Evolutionary conservation across 2,113 vertebrate species (phyloP).

Genomic region (Lates calcarifer): DNA sequence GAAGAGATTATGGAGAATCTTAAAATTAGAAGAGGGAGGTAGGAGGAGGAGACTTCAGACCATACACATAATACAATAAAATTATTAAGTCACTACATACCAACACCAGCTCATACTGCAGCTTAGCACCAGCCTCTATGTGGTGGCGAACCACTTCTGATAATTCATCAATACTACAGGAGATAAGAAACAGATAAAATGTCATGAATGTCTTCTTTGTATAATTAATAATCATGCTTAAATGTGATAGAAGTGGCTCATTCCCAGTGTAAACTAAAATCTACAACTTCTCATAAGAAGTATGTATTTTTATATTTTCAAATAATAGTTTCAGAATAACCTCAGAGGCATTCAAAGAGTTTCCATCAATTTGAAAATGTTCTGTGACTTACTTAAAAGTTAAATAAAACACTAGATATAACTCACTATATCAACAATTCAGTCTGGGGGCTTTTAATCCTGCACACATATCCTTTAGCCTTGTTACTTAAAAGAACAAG

Average conservation of each 20-base stretch:
- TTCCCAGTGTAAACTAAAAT: too few relatives aligned
- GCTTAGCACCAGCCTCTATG: slow-evolving; percentile 87
- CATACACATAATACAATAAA: background rate
- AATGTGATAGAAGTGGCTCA: too few relatives aligned
- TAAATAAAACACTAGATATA: background rate
- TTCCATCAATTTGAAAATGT: background rate
- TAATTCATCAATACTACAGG: slow-evolving; percentile 89
- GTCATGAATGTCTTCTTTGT: background rate
- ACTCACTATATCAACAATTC: background rate
- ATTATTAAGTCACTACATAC: slow-evolving; percentile 36
- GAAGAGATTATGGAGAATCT: background rate
- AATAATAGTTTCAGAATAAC: background rate
- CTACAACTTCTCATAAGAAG: too few relatives aligned
- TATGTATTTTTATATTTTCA: too few relatives aligned
- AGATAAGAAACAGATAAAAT: slow-evolving; percentile 39
- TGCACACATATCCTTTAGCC: background rate
- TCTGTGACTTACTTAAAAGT: background rate
- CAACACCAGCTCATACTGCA: slow-evolving; percentile 87
- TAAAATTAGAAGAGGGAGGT: background rate
- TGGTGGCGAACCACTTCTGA: slow-evolving; percentile 85
- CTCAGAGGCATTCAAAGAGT: too few relatives aligned
- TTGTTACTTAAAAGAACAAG: background rate
- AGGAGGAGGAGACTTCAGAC: background rate
- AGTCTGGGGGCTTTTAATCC: background rate
- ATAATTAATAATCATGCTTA: background rate